These are phyloP conservation scores for Procambarus clarkii DNA, from an alignment of 1,140 invertebrate species.

Conservation along the genomic window DNA sequence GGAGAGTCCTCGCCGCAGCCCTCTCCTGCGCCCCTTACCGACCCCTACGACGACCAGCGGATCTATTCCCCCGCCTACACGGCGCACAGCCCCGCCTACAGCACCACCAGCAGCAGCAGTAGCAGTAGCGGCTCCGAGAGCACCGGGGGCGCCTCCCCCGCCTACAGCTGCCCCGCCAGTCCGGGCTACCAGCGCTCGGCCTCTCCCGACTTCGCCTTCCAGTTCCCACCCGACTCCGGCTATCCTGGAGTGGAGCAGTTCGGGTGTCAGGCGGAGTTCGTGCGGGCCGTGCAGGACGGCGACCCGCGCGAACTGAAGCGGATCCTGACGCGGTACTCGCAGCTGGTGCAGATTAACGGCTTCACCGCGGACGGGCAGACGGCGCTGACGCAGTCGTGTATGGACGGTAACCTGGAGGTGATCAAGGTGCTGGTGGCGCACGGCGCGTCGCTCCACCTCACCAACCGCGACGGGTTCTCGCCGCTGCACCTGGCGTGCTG, in stretches of 20 bases:
- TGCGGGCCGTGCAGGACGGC: constrained; percentile 65
- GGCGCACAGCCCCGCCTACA: constrained; percentile 66
- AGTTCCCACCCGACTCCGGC: constrained; percentile 42
- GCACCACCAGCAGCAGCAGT: constrained; percentile 46
- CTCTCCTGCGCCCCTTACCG: constrained; percentile 52
- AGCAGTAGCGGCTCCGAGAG: constrained; percentile 1
- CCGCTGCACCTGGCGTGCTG: constrained; percentile 78
- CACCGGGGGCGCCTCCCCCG: constrained; percentile 19
- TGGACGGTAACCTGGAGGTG: constrained; percentile 78
- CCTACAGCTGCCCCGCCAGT: constrained; percentile 34
- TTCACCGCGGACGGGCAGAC: constrained; percentile 78
- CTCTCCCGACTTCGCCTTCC: constrained; percentile 63
- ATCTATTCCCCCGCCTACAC: constrained; percentile 68
- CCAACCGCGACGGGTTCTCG: constrained; percentile 79
- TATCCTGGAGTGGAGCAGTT: constrained; percentile 64
- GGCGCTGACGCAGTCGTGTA: constrained; percentile 77
- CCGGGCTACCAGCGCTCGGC: constrained; percentile 57
- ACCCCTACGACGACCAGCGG: constrained; percentile 68
- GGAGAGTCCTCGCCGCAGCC: constrained; percentile 63
- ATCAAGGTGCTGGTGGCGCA: constrained; percentile 78
- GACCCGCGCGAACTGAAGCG: constrained; percentile 69
- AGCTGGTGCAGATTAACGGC: constrained; percentile 74
- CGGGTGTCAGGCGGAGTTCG: constrained; percentile 69
- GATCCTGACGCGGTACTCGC: constrained; percentile 71
- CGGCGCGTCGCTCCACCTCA: constrained; percentile 77